phyloP scores from a whole-genome alignment of 2,797 vertebrate genomes.

The Botia almorhae region DNA sequence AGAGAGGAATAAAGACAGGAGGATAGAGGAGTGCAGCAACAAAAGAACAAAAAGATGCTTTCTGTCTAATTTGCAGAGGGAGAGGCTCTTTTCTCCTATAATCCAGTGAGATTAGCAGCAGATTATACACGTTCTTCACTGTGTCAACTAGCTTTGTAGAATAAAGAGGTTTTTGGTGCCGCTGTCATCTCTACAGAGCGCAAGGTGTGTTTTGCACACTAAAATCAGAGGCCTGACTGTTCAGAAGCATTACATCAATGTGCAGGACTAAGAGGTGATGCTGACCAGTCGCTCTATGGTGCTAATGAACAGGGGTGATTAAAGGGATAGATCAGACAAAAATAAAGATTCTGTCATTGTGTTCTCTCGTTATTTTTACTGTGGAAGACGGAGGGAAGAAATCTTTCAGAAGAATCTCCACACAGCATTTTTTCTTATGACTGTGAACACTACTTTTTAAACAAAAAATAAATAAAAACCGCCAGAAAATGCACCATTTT shows the following conservation, averaged over 20 bases:
- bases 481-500: neutral
- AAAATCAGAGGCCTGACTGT: constrained; percentile 23
- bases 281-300: neutral
- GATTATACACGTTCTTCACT: constrained; percentile 46
- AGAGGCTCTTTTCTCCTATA: constrained; percentile 8
- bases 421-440: no score
- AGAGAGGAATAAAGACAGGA: constrained; percentile 46
- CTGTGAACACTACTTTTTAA: no score
- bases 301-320: neutral
- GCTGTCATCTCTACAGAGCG: constrained; percentile 13
- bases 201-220: constrained; percentile 46
- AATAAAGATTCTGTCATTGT: no score
- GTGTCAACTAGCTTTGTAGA: constrained; percentile 31
- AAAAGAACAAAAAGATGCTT: constrained; percentile 50
- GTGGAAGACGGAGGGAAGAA: no score
- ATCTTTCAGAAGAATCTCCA: no score
- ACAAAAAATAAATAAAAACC: no score
- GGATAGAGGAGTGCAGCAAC: constrained; percentile 54
- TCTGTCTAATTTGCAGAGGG: constrained; percentile 31
- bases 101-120: constrained; percentile 22
- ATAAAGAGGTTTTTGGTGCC: constrained; percentile 46
- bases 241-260: neutral
- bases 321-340: neutral
- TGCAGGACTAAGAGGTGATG: neutral
- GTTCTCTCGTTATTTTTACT: no score